Conservation (phyloP, 2,113 vertebrate species). For the Haplochromis burtoni region DNA sequence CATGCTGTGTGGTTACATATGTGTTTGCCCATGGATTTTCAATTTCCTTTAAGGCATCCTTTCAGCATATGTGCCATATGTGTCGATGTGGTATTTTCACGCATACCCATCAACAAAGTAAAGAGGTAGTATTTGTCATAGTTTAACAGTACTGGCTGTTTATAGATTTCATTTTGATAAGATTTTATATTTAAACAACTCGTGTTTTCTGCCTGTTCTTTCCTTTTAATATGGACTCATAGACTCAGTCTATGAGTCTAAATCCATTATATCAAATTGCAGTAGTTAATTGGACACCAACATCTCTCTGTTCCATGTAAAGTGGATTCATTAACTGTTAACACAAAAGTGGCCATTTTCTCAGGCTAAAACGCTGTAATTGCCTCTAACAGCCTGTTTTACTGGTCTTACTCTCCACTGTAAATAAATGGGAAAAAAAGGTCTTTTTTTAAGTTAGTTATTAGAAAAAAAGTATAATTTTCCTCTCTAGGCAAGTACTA, state of each 20-base stretch:
- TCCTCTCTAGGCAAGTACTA: background rate
- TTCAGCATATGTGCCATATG: background rate
- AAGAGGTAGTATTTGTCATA: background rate
- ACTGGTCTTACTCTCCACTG: background rate
- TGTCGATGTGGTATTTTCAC: background rate
- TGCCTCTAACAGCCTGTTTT: background rate
- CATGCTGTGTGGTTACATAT: conserved; percentile 6
- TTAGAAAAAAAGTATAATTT: background rate
- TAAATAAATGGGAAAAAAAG: background rate
- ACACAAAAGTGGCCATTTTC: background rate
- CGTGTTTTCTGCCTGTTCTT: background rate
- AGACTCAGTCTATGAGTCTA: background rate
- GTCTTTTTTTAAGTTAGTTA: background rate
- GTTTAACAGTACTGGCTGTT: background rate
- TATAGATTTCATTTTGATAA: background rate
- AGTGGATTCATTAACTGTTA: background rate
- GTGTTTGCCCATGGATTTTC: conserved; percentile 1
- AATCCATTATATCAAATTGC: background rate
- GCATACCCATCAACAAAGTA: background rate
- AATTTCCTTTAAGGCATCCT: background rate
- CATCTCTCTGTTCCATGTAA: background rate
- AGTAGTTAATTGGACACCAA: background rate
- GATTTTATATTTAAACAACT: background rate
- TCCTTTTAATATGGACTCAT: background rate
- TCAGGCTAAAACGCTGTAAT: background rate